Evolutionary conservation across 2,888 invertebrate genomes (phyloP).

Genomic region (Octonoba sinensis): DNA sequence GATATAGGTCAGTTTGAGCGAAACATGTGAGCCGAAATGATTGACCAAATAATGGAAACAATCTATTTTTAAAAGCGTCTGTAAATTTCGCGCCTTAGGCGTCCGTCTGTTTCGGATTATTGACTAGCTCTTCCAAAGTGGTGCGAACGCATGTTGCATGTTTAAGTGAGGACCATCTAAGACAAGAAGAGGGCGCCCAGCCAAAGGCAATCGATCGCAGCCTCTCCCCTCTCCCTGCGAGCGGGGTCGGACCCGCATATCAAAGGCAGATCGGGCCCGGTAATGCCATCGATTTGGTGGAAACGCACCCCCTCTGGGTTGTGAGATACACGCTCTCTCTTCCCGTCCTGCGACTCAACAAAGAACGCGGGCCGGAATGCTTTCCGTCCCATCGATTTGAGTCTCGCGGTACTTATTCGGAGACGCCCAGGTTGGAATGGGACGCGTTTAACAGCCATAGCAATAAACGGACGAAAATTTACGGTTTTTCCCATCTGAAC

Average conservation of each 20-base stretch:
- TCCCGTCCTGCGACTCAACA: constrained; percentile 19
- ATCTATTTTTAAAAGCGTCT: too few species aligned
- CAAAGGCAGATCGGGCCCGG: constrained; percentile 37
- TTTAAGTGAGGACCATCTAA: constrained; percentile 31
- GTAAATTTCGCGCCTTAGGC: too few species aligned
- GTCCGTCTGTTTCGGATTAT: too few species aligned
- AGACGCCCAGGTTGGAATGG: too few species aligned
- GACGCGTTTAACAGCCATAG: too few species aligned
- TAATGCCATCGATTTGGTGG: constrained; percentile 38
- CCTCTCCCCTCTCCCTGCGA: constrained; percentile 1
- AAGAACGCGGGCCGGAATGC: constrained; percentile 10
- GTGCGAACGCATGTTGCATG: constrained; percentile 6
- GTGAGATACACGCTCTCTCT: not conserved
- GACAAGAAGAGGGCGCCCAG: constrained; percentile 32
- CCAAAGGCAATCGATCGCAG: constrained; percentile 37
- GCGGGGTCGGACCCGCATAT: constrained; percentile 24
- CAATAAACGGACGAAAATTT: too few species aligned
- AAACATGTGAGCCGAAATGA: too few species aligned
- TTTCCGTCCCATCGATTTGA: not conserved
- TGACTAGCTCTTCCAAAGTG: not conserved
- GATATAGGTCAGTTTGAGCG: too few species aligned
- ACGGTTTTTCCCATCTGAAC: too few species aligned
- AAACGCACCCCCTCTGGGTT: constrained; percentile 10
- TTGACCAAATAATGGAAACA: too few species aligned
- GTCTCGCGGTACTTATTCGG: too few species aligned